phyloP scores from a whole-genome alignment of 2,888 invertebrate genomes.

The Conchocele bisecta region DNA sequence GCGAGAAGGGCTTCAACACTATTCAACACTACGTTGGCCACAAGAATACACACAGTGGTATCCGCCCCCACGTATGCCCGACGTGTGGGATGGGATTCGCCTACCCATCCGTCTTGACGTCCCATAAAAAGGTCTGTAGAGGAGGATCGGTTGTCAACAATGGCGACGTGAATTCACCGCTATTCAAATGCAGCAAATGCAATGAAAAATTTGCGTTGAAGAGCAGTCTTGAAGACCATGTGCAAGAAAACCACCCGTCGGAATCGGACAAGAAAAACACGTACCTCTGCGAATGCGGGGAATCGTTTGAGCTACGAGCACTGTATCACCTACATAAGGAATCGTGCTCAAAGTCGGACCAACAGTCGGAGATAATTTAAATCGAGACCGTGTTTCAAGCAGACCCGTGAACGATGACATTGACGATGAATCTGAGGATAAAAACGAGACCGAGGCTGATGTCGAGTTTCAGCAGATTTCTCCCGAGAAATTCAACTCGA shows the following conservation, averaged over 20 bases:
- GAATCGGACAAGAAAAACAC: background rate
- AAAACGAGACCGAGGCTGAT: background rate
- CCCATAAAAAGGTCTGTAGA: constrained; percentile 48
- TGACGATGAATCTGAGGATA: constrained; percentile 1
- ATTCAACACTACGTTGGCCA: constrained; percentile 50
- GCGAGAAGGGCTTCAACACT: constrained; percentile 53
- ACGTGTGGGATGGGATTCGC: constrained; percentile 49
- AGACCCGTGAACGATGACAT: constrained; percentile 24
- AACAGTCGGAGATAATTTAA: constrained; percentile 28
- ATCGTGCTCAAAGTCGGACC: constrained; percentile 31
- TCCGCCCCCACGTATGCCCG: constrained; percentile 46
- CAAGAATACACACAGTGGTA: constrained; percentile 52
- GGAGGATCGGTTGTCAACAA: too few relatives aligned
- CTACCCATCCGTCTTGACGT: constrained; percentile 43
- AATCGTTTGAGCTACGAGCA: constrained; percentile 36
- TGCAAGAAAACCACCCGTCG: constrained; percentile 30
- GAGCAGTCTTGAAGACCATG: constrained; percentile 28
- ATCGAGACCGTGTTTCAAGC: too few relatives aligned
- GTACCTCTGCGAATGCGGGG: constrained; percentile 46
- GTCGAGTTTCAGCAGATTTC: constrained; percentile 36
- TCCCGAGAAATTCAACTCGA: constrained; percentile 30
- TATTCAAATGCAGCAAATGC: constrained; percentile 47
- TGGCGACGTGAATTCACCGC: too few relatives aligned
- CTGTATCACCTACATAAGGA: constrained; percentile 44
- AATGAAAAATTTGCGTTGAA: constrained; percentile 49